phyloP scores from a whole-genome alignment of 2,888 invertebrate species.

The Gastracanthus pulcherrimus region DNA sequence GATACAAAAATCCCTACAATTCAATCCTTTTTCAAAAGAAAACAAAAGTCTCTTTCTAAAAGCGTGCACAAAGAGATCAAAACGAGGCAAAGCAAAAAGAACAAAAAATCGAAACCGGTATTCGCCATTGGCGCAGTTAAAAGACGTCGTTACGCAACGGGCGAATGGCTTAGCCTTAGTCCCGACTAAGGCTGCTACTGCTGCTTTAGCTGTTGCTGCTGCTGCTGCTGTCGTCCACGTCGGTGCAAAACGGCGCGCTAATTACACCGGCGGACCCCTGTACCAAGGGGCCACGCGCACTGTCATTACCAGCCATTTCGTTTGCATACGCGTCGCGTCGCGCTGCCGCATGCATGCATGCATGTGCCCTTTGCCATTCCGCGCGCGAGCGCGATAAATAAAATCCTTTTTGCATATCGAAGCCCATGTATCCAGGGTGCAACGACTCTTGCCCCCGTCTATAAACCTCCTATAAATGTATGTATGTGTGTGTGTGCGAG shows the following conservation, averaged over 20 bases:
- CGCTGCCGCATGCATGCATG: neutral
- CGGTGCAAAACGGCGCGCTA: slow-evolving; percentile 3
- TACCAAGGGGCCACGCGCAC: neutral
- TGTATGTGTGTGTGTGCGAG: neutral
- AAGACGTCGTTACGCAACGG: slow-evolving; percentile 1
- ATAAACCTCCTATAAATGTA: neutral
- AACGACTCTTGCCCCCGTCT: neutral
- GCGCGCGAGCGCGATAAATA: neutral
- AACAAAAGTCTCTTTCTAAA: no score
- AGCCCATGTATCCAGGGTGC: neutral
- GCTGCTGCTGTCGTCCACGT: neutral
- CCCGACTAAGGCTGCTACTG: neutral
- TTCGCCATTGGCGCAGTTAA: neutral
- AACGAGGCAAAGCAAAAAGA: no score
- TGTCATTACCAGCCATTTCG: neutral
- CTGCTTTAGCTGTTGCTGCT: neutral
- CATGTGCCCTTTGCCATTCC: neutral
- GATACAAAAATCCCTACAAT: no score
- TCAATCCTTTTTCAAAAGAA: no score
- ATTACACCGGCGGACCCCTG: neutral
- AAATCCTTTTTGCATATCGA: neutral
- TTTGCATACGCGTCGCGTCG: slow-evolving; percentile 8
- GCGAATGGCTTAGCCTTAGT: neutral
- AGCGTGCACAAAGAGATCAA: no score
- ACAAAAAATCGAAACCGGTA: neutral